These are phyloP conservation scores for Philopotamus ludificatus DNA, from an alignment of 1,140 invertebrate species.

Conservation along the genomic window DNA sequence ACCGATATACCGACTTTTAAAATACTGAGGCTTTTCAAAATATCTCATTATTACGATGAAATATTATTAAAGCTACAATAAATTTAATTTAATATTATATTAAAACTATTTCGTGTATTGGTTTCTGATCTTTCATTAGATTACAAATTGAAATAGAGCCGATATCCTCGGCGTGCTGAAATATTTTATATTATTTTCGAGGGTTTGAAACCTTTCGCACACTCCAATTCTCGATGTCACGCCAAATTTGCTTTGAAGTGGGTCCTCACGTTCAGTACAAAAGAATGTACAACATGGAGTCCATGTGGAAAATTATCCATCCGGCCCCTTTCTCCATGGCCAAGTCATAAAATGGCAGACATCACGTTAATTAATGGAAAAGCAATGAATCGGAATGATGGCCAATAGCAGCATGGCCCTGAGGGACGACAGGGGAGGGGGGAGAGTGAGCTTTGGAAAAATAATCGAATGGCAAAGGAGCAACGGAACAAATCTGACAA, in stretches of 20 bases:
- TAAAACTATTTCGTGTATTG: no score
- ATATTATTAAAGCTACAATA: no score
- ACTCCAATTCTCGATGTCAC: slow-evolving; percentile 4
- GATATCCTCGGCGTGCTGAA: background rate
- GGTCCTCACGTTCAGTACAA: background rate
- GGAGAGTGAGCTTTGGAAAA: background rate
- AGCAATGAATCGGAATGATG: slow-evolving; percentile 14
- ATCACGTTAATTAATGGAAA: slow-evolving; percentile 21
- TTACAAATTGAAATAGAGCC: no score
- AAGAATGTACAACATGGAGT: background rate
- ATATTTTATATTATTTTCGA: no score
- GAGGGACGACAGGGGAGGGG: background rate
- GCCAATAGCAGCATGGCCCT: background rate
- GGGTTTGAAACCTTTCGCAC: slow-evolving; percentile 1
- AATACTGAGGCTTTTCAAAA: no score
- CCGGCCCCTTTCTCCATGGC: background rate
- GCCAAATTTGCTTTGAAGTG: slow-evolving; percentile 15
- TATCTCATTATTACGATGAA: no score
- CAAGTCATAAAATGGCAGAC: slow-evolving; percentile 7
- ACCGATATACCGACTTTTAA: no score
- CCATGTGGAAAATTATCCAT: background rate
- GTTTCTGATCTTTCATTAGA: no score
- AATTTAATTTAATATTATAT: no score
- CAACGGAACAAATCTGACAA: background rate
- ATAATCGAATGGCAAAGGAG: background rate